These are phyloP conservation scores for Zaprionus tsacasi DNA, from an alignment of 1,140 invertebrate genomes.

Conservation along the genomic window DNA sequence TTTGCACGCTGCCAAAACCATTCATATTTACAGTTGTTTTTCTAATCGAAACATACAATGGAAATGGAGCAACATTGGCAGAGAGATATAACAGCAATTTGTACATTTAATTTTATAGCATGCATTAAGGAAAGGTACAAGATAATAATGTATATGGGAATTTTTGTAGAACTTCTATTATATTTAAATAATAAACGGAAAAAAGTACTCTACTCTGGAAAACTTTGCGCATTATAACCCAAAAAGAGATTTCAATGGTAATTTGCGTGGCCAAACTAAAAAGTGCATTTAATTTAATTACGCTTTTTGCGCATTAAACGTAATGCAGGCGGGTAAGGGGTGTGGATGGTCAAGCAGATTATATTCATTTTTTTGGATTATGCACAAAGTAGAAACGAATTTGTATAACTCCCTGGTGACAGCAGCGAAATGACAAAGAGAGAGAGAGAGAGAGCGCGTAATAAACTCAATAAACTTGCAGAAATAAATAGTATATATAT, in stretches of 20 bases:
- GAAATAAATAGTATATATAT: conserved; percentile 43
- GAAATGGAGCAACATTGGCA: not conserved
- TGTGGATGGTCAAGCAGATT: not conserved
- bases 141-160: not conserved
- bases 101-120: not conserved
- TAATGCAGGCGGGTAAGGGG: conserved; percentile 11
- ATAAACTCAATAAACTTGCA: conserved; percentile 4
- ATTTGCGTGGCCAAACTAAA: conserved; percentile 41
- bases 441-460: conserved; percentile 23
- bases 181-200: not conserved
- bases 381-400: conserved; percentile 9
- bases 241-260: conserved; percentile 38
- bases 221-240: conserved; percentile 10
- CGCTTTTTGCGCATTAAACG: conserved; percentile 41
- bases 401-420: conserved; percentile 58
- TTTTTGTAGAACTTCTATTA: not conserved
- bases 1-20: conserved; percentile 19
- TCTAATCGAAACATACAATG: too few species aligned
- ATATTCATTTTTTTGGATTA: conserved; percentile 36
- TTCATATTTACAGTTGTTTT: conserved; percentile 1
- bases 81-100: not conserved
- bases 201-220: not conserved
- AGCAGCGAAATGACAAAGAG: conserved; percentile 59
- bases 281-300: conserved; percentile 68
- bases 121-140: not conserved